Conservation (phyloP, 2,888 invertebrate species). For the Callosobruchus maculatus region DNA sequence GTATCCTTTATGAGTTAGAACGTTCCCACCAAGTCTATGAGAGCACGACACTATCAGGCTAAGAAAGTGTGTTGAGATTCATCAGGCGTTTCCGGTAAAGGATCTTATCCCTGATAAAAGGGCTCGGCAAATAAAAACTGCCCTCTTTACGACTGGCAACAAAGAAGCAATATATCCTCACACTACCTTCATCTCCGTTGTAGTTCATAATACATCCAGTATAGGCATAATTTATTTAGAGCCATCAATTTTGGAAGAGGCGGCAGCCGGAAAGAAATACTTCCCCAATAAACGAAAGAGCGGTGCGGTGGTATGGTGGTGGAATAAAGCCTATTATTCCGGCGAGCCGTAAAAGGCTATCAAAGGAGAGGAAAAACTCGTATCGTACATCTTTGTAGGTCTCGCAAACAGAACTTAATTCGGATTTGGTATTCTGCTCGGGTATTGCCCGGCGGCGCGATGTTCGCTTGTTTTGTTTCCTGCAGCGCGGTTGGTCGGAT, state of each 20-base stretch:
- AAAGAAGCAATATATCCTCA: background rate
- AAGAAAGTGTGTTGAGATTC: background rate
- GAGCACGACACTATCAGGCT: too few species aligned
- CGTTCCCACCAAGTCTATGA: too few species aligned
- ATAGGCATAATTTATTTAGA: background rate
- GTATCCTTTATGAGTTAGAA: too few species aligned
- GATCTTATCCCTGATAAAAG: background rate
- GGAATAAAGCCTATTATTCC: background rate
- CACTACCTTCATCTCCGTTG: background rate
- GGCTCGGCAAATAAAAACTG: background rate
- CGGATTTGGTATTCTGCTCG: conserved; percentile 46
- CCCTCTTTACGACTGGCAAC: background rate
- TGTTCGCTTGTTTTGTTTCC: conserved; percentile 46
- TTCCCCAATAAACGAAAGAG: background rate
- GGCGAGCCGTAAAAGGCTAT: background rate
- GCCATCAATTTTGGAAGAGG: background rate
- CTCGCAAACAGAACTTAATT: conserved; percentile 13
- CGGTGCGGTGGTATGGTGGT: background rate
- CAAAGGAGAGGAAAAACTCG: background rate
- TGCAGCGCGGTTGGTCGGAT: conserved; percentile 44
- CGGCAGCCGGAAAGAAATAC: background rate
- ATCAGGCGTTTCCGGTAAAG: background rate
- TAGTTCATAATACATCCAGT: background rate
- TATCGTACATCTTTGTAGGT: background rate
- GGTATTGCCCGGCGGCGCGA: conserved; percentile 38